These are phyloP conservation scores for Choloepus hoffmanni DNA, from an alignment of 2,113 vertebrate species.

Conservation along the genomic window DNA sequence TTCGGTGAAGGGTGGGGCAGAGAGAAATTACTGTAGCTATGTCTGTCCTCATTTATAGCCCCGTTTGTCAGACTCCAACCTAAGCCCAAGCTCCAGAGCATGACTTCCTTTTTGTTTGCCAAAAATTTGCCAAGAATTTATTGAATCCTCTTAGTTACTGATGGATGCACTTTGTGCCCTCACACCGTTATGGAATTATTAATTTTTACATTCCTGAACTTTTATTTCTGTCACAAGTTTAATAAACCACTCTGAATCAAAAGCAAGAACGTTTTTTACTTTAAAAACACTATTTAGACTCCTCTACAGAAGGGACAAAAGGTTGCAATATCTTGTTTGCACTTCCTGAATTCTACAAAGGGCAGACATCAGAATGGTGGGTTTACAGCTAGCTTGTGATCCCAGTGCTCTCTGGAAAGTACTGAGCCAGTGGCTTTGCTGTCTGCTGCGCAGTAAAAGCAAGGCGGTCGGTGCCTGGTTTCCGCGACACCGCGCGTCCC, in stretches of 20 bases:
- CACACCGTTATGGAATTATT: neutral
- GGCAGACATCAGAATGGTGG: neutral
- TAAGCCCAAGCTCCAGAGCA: neutral
- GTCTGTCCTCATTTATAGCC: neutral
- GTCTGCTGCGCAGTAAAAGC: neutral
- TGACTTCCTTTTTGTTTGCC: neutral
- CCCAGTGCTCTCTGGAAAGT: neutral
- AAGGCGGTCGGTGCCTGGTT: neutral
- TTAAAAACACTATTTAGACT: neutral
- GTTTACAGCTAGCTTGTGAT: neutral
- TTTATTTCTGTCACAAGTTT: neutral
- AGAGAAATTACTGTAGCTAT: neutral
- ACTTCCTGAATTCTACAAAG: neutral
- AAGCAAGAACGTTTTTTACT: neutral
- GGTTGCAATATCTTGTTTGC: neutral
- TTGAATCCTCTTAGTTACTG: neutral
- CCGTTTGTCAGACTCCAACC: neutral
- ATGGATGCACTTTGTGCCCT: neutral
- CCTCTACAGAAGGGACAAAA: neutral
- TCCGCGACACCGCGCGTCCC: neutral
- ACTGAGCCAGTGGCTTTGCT: neutral
- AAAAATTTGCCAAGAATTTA: neutral
- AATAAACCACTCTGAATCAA: neutral
- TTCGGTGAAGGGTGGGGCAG: neutral
- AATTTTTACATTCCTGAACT: neutral